phyloP scores from a whole-genome alignment of 2,888 invertebrate genomes.

The Steromphala cineraria region DNA sequence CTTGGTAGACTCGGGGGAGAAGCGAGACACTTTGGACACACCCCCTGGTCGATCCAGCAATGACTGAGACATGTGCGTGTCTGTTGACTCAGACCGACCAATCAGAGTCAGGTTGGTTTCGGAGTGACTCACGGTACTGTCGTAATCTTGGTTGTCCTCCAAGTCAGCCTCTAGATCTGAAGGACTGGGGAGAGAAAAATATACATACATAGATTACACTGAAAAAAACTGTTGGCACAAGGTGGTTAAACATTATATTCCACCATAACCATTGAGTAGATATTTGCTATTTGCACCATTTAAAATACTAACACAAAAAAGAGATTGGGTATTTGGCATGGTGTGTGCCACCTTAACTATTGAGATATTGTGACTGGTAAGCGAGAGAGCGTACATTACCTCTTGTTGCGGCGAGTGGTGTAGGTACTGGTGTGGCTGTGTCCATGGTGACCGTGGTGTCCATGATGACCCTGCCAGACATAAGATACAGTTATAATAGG shows the following conservation, averaged over 20 bases:
- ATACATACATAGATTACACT: background rate
- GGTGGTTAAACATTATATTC: too few species aligned
- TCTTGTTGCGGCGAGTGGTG: constrained; percentile 76
- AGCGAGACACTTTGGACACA: constrained; percentile 24
- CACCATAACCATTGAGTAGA: too few species aligned
- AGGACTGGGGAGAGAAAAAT: constrained; percentile 74
- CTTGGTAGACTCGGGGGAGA: constrained; percentile 44
- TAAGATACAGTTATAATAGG: too few species aligned
- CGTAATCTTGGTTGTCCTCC: constrained; percentile 79
- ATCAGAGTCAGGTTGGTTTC: constrained; percentile 71
- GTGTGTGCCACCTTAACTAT: too few species aligned
- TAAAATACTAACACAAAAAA: too few species aligned
- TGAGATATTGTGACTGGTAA: too few species aligned
- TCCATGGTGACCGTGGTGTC: constrained; percentile 42
- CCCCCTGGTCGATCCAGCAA: background rate
- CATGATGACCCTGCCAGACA: background rate
- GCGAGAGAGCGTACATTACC: constrained; percentile 69
- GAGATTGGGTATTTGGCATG: too few species aligned
- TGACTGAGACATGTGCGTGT: constrained; percentile 32
- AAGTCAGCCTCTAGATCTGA: constrained; percentile 81
- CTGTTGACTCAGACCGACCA: constrained; percentile 62
- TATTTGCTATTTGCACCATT: too few species aligned
- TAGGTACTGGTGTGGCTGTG: constrained; percentile 57
- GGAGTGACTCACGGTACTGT: constrained; percentile 77
- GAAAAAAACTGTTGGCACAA: too few species aligned